Evolutionary conservation across 2,797 vertebrate species (phyloP).

Genomic region (Lagorchestes hirsutus): DNA sequence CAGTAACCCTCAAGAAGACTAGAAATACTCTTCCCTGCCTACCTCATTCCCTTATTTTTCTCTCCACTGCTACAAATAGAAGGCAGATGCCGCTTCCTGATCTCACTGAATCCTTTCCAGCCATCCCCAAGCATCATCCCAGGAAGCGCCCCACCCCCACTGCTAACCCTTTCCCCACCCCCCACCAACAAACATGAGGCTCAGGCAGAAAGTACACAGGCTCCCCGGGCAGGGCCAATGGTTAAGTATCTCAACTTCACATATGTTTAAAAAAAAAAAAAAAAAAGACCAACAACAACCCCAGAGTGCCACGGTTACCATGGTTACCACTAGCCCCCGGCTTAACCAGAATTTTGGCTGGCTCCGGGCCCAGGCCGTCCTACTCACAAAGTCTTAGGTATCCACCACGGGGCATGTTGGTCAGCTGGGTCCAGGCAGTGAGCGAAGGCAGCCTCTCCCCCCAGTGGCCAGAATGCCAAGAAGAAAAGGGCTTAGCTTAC

Average conservation of each 20-base stretch:
- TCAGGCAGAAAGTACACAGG: not conserved
- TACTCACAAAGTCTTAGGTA: constrained; percentile 74
- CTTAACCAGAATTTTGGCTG: not conserved
- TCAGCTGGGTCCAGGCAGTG: constrained; percentile 24
- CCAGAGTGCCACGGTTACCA: constrained; percentile 56
- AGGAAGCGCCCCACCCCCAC: not conserved
- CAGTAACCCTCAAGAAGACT: constrained; percentile 58
- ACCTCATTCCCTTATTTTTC: not conserved
- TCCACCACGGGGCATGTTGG: constrained; percentile 76
- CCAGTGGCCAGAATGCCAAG: constrained; percentile 21
- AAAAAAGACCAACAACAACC: not conserved
- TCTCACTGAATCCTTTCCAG: not conserved
- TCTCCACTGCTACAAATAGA: not conserved
- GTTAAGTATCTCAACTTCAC: constrained; percentile 68
- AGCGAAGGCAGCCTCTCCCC: constrained; percentile 57
- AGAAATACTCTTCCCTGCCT: constrained; percentile 8
- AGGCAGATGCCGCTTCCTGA: not conserved
- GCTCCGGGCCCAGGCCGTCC: not conserved
- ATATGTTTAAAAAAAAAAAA: not conserved
- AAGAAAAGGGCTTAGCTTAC: constrained; percentile 61
- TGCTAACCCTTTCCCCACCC: not conserved
- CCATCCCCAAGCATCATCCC: not conserved
- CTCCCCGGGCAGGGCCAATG: not conserved
- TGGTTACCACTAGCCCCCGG: constrained; percentile 12
- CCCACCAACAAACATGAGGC: not conserved